Evolutionary conservation across 2,888 invertebrate genomes (phyloP), one percentile per base, ranked within the genome.

Genomic region (Trachelus troglodyta): DNA sequence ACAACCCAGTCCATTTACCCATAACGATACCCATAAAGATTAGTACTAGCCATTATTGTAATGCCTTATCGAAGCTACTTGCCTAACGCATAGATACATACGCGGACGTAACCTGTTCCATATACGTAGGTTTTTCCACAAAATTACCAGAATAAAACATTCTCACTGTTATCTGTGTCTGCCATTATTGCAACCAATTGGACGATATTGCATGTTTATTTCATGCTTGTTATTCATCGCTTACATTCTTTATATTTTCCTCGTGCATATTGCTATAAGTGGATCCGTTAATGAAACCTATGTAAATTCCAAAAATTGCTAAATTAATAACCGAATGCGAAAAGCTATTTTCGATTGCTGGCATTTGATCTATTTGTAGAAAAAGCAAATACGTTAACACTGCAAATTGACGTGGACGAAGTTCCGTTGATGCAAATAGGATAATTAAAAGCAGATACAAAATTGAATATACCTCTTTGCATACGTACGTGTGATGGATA

Each of bases 11-110:
- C 78, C 78, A 78, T 78, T 78, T 71, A 30, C 34, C 78, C 78
- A 76, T 76, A 78, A 78, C 78, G 78, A 78, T 76, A 56, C 73
- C 78, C 76, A 76, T 76, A 78, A 76, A 78, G 78, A 78, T 78
- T 78, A 78, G 75, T 75, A 34, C 76, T 78, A 69, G 75, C 78
- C 78, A 73, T 78, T 78, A 78, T 76, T 78, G 78, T 78, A 78
- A 78, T 71, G 69, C 75, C 75, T 78, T 76, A 78, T 78, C 78
- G 78, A 78, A 75, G 76, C 73, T 73, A 68, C 34, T 73, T 34
- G 56, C 56, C 71, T 73, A 77, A 69, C 73, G 69, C 71, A 40
- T 30, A 33, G 31, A 33, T 56, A 15, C 40, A 56, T 31, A 71
- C 71, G 12, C 23, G 23, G 56, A 23, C 56, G 23, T 56, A 56